A percentile compares a stretch with the other conserved stretches of the same genome.
phyloP scores from a whole-genome alignment of 2,797 vertebrate genomes.

The Etheostoma nigrum region DNA sequence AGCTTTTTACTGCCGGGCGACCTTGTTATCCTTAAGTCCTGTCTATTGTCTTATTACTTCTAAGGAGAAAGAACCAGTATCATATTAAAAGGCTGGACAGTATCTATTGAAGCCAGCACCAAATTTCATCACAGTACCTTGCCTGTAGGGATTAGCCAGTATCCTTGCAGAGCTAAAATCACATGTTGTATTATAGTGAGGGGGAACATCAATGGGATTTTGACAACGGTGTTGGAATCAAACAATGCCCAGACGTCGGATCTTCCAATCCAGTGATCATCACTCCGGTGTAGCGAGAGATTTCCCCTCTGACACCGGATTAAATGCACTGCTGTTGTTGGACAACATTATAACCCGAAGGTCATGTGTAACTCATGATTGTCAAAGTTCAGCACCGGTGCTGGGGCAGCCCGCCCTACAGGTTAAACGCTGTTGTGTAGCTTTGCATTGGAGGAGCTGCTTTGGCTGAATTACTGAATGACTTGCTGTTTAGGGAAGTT shows the following conservation, averaged over 20 bases:
- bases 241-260: conserved; percentile 9
- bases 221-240: conserved; percentile 40
- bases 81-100: conserved; percentile 55
- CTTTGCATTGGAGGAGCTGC: background rate
- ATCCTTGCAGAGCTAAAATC: conserved; percentile 20
- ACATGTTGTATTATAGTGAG: conserved; percentile 37
- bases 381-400: background rate
- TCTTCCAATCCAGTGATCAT: conserved; percentile 46
- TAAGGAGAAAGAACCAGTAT: conserved; percentile 56
- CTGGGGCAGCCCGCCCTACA: background rate
- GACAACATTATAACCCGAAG: conserved; percentile 30
- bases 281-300: conserved; percentile 13
- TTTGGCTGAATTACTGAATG: background rate
- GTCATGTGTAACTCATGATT: conserved; percentile 1
- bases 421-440: background rate
- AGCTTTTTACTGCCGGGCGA: conserved; percentile 54
- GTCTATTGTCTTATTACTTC: conserved; percentile 74
- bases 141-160: conserved; percentile 51
- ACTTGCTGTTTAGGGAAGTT: background rate
- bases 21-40: conserved; percentile 76
- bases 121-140: conserved; percentile 24
- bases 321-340: conserved; percentile 24
- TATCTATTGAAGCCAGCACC: conserved; percentile 60
- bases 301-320: conserved; percentile 42
- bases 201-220: conserved; percentile 35